A percentile compares a stretch with the other conserved stretches of the same genome.
phyloP scores from a whole-genome alignment of 2,797 vertebrate species.

The Paratrypauchen microcephalus region DNA sequence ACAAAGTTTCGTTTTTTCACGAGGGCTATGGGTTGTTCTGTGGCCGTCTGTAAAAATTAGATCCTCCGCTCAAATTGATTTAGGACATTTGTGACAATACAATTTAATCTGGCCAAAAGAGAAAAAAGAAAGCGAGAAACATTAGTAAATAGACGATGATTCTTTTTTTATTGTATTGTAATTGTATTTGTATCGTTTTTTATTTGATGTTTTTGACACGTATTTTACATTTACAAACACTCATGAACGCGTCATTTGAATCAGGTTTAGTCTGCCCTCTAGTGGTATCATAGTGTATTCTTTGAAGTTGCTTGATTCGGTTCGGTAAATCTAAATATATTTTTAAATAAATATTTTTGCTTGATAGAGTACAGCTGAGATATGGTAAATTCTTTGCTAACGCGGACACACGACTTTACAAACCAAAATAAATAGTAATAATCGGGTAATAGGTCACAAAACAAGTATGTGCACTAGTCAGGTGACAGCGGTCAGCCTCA shows the following conservation, averaged over 20 bases:
- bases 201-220: background rate
- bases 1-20: slow-evolving; percentile 1
- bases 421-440: background rate
- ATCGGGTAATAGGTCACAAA: slow-evolving; percentile 70
- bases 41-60: background rate
- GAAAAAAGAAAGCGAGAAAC: background rate
- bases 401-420: background rate
- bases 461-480: slow-evolving; percentile 81
- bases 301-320: background rate
- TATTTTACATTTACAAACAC: background rate
- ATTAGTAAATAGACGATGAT: too few relatives aligned
- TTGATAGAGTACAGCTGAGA: background rate
- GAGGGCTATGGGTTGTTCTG: background rate
- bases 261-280: slow-evolving; percentile 34
- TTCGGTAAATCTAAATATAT: background rate
- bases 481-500: slow-evolving; percentile 78
- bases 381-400: background rate
- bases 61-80: background rate
- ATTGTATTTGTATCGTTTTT: background rate
- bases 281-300: slow-evolving; percentile 10
- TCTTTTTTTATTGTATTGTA: background rate
- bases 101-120: too few relatives aligned
- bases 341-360: background rate
- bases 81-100: background rate
- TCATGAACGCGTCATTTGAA: background rate